These are phyloP conservation scores for sheep (Ovis aries) DNA, from an alignment of 2,113 vertebrate genomes.

Conservation along the genomic window DNA sequence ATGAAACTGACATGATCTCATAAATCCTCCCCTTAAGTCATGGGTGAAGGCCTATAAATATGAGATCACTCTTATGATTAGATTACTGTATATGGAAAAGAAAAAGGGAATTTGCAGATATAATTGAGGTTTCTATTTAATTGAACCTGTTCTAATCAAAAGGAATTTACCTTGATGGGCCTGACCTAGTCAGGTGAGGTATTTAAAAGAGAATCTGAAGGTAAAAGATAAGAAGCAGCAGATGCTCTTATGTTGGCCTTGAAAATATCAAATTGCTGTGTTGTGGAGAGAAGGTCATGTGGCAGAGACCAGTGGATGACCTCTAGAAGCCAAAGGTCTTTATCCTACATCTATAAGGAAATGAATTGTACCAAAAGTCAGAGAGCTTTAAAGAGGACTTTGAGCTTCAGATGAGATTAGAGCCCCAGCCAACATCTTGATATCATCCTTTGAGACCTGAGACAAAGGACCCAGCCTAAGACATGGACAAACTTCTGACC, in stretches of 20 bases:
- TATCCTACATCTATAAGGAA: not conserved
- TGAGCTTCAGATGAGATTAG: not conserved
- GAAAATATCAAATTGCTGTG: not conserved
- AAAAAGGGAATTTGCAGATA: not conserved
- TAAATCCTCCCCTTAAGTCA: not conserved
- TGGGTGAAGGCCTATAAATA: not conserved
- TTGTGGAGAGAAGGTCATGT: not conserved
- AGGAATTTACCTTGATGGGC: not conserved
- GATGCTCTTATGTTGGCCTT: not conserved
- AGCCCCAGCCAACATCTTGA: not conserved
- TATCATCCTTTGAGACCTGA: not conserved
- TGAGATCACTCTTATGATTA: not conserved
- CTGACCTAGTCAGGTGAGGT: not conserved
- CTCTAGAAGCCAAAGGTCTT: not conserved
- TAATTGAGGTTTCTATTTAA: not conserved
- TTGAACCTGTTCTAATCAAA: not conserved
- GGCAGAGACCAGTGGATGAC: not conserved
- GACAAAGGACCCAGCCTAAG: not conserved
- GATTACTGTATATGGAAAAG: not conserved
- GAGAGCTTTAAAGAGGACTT: not conserved
- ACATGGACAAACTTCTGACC: not conserved
- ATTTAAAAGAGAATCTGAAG: not conserved
- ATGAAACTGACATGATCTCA: not conserved
- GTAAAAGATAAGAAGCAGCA: not conserved
- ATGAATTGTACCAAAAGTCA: not conserved